Base-by-base conservation (phyloP, 2,888 invertebrate genomes). In the Ichneumoninae sp. region DNA sequence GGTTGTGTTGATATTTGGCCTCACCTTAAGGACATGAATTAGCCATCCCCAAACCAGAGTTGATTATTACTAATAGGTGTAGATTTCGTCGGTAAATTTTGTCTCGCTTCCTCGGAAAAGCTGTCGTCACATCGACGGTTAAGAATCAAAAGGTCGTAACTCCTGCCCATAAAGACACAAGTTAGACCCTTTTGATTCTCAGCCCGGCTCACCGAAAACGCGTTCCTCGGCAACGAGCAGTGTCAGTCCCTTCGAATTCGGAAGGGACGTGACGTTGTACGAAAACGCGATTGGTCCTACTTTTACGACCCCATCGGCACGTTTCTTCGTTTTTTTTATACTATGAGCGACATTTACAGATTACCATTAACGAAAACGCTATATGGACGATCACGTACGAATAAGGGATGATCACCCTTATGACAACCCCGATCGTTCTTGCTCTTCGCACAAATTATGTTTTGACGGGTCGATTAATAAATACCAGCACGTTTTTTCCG, bases 301-400 rank as follows among this genome's bases (percentile, higher is more conserved):
- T 36, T 57, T 40, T n/a, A 30, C 40, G 40, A 16, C 19, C 16
- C 22, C 6, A 33, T 47, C 40, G 60, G 19, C 60, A 4, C 16
- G 60, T 60, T 26, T 26, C 44, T 22, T 57, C n/a, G 36, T n/a
- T 30, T 69, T 70, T 71, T 57, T 54, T 52, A 30, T 26, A 16
- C 22, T 22, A 30, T 16, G 33, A 44, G 7, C 57, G 19, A 70
- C 30, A 75, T 54, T 19, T 54, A 54, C 8, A 22, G 22, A 54
- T 22, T 54, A 3, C 6, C 54, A 54, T 54, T 19, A 22, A 22
- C 7, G 22, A 54, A 54, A 19, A 19, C 7, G 19, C 54, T 0
- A 10, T 54, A n/a, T 8, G 22, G 7, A 8, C 22, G 22, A 54
- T 54, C 19, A 22, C 54, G 8, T 36, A 8, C 1, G 36, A 7